phyloP scores from a whole-genome alignment of 2,797 vertebrate genomes.

The Rhabdophis nuchalis region DNA sequence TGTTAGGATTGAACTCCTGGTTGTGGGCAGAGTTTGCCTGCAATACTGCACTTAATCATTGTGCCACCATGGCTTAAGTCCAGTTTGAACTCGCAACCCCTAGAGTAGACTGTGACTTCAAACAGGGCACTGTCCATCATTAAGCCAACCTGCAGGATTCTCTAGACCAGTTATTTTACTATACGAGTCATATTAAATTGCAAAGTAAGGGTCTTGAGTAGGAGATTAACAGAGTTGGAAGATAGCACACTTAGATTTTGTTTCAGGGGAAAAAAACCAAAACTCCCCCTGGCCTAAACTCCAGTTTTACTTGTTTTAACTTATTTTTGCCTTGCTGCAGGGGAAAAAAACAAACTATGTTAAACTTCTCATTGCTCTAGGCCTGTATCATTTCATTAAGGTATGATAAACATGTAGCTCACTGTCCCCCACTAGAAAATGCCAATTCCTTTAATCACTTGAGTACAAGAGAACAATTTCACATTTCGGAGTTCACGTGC shows the following conservation, averaged over 20 bases:
- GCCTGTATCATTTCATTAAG: neutral
- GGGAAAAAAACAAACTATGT: neutral
- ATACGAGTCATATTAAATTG: neutral
- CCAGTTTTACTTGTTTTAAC: neutral
- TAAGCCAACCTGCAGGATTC: neutral
- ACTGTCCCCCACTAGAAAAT: neutral
- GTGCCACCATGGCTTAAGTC: neutral
- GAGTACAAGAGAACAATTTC: neutral
- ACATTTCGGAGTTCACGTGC: too few relatives aligned
- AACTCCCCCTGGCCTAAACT: neutral
- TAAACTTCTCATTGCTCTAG: neutral
- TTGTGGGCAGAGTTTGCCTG: neutral
- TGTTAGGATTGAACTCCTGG: neutral
- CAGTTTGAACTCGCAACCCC: neutral
- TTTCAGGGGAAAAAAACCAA: neutral
- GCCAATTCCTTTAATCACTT: neutral
- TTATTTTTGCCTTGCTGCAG: neutral
- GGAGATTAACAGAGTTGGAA: neutral
- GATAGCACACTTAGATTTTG: neutral
- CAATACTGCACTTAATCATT: neutral
- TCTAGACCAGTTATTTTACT: neutral
- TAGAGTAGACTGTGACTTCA: neutral
- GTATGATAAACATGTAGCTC: neutral
- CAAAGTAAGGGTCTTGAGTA: neutral
- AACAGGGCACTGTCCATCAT: neutral